phyloP scores from a whole-genome alignment of 2,888 invertebrate genomes.

The Ophioninae sp. region DNA sequence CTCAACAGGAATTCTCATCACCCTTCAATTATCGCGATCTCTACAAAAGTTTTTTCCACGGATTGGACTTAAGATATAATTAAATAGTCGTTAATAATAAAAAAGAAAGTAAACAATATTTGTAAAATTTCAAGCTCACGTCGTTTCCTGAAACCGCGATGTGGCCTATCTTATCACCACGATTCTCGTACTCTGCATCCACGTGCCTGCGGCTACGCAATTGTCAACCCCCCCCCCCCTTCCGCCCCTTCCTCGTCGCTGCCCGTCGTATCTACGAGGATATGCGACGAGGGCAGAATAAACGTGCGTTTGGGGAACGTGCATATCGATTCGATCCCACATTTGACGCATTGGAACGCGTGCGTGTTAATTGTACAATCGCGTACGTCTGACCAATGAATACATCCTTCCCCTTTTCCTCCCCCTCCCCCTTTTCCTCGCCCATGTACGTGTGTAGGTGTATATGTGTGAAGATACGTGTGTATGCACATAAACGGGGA shows the following conservation, averaged over 20 bases:
- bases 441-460: neutral
- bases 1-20: too few relatives aligned
- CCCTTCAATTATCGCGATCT: too few relatives aligned
- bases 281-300: neutral
- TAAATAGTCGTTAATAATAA: too few relatives aligned
- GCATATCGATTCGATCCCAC: neutral
- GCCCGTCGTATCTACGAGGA: neutral
- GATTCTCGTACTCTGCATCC: neutral
- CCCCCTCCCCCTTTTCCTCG: neutral
- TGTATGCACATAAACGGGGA: slow-evolving; percentile 1
- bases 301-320: neutral
- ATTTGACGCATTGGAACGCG: neutral
- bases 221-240: neutral
- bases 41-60: too few relatives aligned
- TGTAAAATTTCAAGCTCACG: neutral
- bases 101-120: neutral
- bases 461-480: too few relatives aligned
- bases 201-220: neutral
- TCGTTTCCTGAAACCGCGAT: neutral
- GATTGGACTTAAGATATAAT: too few relatives aligned
- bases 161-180: neutral
- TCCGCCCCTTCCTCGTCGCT: neutral
- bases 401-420: neutral
- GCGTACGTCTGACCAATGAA: neutral
- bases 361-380: neutral